phyloP scores from a whole-genome alignment of 2,888 invertebrate species.

The Serripes groenlandicus region DNA sequence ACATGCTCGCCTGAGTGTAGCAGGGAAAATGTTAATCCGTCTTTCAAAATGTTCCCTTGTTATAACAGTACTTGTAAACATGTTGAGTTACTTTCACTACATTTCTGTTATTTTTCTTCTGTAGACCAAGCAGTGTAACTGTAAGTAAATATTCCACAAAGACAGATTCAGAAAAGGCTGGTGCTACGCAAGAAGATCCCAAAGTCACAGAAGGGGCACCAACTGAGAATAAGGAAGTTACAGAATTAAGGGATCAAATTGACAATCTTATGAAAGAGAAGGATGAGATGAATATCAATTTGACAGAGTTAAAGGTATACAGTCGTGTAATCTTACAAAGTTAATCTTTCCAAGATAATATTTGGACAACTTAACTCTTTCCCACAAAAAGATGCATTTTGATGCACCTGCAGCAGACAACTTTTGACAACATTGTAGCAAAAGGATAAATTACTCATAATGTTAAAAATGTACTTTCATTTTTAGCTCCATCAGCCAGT shows the following conservation, averaged over 20 bases:
- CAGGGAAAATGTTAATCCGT: no score
- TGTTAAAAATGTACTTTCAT: neutral
- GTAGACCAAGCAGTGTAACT: conserved; percentile 9
- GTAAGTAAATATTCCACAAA: conserved; percentile 4
- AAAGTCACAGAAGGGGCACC: neutral
- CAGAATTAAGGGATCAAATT: conserved; percentile 53
- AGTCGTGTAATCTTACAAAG: no score
- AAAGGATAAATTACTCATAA: neutral
- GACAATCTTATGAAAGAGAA: conserved; percentile 65
- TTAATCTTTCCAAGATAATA: no score
- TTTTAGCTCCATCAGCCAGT: neutral
- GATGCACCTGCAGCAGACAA: no score
- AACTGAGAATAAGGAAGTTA: conserved; percentile 9
- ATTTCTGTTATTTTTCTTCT: no score
- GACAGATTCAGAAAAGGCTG: conserved; percentile 6
- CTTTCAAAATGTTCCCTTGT: no score
- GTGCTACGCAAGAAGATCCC: neutral
- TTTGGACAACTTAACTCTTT: no score
- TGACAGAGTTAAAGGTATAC: conserved; percentile 70
- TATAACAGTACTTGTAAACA: no score
- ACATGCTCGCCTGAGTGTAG: no score
- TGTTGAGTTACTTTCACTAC: no score
- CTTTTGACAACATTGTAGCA: neutral
- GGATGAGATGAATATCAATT: conserved; percentile 66
- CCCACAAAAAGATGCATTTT: no score